Evolutionary conservation across 1,140 invertebrate genomes (phyloP), one percentile per base, ranked within the genome.

Genomic region (Gryllus bimaculatus): DNA sequence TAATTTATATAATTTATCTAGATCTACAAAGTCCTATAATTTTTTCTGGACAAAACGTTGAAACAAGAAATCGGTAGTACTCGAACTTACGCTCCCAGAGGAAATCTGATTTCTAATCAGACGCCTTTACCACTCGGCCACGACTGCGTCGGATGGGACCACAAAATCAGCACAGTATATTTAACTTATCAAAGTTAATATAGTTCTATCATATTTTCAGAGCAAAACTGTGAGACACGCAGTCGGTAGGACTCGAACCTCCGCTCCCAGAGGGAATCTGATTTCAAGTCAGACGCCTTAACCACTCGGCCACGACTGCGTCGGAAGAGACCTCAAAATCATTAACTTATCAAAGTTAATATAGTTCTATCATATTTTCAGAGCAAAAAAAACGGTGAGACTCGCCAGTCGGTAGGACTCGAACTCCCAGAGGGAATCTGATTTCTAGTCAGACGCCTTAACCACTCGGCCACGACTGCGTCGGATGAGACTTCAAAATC

Each of bases 361-460:
- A 39, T 39, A 39, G 5, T n/a, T n/a, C n/a, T n/a, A 39, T 39
- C 1, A 39, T 39, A 39, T 5, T 5, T 39, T 39, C 5, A 5
- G 1, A 2, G 1, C 26, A 39, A 2, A 2, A 39, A 2, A 39
- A 39, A 39, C 1, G 26, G 5, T 39, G 26, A 1, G 1, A 39
- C n/a, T 39, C 26, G 26, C 91, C 92, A 92, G 92, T 89, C 91
- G 90, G 91, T 92, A 93, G 91, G 91, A 93, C 91, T 92, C 91
- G 92, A 93, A 92, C 91, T 92, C 91, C 91, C 91, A 92, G 90
- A 92, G 91, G 91, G 91, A 92, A 92, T 92, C 91, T 92, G 91
- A 92, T 92, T 92, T 93, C 90, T 90, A 92, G 91, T 92, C 91
- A 92, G 91, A 92, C 91, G 91, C 92, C 92, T 93, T 93, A 93